Percentiles rank a stretch among this genome's conserved stretches.
These are phyloP conservation scores for Cynoglossus semilaevis DNA, from an alignment of 2,113 vertebrate species.

Conservation along the genomic window DNA sequence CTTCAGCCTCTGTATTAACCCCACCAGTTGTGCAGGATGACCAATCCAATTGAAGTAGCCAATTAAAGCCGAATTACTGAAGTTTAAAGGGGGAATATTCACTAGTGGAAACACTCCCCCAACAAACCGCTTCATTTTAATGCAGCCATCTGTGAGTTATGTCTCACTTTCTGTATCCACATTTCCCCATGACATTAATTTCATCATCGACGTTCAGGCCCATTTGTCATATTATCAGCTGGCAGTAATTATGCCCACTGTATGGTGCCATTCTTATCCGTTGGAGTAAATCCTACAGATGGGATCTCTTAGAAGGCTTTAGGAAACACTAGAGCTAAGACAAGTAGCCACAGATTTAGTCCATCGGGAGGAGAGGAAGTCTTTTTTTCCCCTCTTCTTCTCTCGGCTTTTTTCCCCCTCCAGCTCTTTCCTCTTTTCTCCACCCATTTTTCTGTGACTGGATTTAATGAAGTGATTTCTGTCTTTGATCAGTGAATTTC, in stretches of 20 bases:
- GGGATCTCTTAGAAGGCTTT: constrained; percentile 52
- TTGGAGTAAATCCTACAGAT: constrained; percentile 56
- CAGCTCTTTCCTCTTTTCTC: constrained; percentile 12
- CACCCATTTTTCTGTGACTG: constrained; percentile 10
- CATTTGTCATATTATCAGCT: constrained; percentile 58
- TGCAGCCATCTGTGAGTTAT: constrained; percentile 53
- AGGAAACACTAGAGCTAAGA: constrained; percentile 44
- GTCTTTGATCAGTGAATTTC: neutral
- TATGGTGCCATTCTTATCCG: constrained; percentile 44
- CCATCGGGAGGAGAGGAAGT: neutral
- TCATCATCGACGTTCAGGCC: constrained; percentile 47
- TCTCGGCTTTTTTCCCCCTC: neutral
- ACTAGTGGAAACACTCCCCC: constrained; percentile 21
- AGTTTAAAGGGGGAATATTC: constrained; percentile 29
- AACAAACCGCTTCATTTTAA: constrained; percentile 33
- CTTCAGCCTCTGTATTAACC: neutral
- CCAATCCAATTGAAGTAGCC: constrained; percentile 1
- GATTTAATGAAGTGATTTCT: constrained; percentile 9
- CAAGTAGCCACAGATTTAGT: constrained; percentile 33
- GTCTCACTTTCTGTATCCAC: constrained; percentile 33
- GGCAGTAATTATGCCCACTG: constrained; percentile 52
- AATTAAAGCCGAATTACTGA: constrained; percentile 18
- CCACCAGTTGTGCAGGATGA: neutral
- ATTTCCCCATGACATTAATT: constrained; percentile 30
- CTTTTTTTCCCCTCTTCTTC: neutral